Evolutionary conservation across 2,113 vertebrate species (phyloP).

Genomic region (Rhombomys opimus): DNA sequence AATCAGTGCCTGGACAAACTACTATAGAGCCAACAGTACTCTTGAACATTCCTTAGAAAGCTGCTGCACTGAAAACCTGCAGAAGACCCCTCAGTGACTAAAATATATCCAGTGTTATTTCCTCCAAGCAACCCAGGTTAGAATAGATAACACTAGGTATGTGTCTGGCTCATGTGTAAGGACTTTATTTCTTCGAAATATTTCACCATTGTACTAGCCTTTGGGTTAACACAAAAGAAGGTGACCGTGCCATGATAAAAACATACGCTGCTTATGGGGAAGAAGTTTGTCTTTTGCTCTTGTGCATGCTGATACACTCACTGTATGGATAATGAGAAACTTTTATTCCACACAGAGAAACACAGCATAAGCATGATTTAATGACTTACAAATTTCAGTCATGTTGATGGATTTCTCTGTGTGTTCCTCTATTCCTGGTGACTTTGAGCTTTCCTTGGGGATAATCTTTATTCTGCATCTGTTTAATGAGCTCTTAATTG

Average conservation of each 20-base stretch:
- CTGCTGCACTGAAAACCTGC: not conserved
- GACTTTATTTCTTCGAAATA: not conserved
- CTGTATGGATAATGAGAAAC: not conserved
- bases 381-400: not conserved
- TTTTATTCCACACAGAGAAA: not conserved
- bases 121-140: not conserved
- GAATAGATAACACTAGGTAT: not conserved
- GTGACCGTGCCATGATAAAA: not conserved
- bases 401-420: not conserved
- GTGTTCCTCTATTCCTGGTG: not conserved
- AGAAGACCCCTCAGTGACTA: not conserved
- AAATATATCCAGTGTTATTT: not conserved
- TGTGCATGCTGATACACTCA: not conserved
- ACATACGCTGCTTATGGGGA: not conserved
- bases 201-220: not conserved
- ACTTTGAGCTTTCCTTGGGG: not conserved
- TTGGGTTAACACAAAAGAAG: not conserved
- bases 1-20: not conserved
- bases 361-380: not conserved
- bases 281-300: not conserved
- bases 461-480: not conserved
- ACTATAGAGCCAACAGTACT: not conserved
- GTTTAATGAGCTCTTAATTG: not conserved
- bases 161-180: not conserved
- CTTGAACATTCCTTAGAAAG: not conserved